Base-by-base conservation (phyloP, 2,113 vertebrate genomes). In the Siphamia tubifer region DNA sequence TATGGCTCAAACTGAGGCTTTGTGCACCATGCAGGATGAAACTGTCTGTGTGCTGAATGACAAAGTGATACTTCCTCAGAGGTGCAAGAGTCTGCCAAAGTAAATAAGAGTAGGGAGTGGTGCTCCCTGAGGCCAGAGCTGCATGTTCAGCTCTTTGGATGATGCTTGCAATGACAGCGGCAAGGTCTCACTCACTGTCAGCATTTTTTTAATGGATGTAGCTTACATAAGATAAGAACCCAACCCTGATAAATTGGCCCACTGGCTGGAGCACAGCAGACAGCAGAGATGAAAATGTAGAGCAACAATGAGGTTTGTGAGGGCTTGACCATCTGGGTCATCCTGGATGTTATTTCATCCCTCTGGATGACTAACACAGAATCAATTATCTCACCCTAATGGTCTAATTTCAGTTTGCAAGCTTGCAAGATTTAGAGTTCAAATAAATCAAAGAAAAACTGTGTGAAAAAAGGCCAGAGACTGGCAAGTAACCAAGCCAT, bases 41-140 rank as follows among this genome's bases (percentile, higher is more conserved):
- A 55, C 38, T 27, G 40, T 55, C 38, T 42, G 54, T 63, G 73
- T 54, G 51, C 58, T 47, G 69, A 74, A 86, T 78, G 83, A 87
- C 82, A 87, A 77, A 78, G 84, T 78, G 83, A 90, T 91, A 84
- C 89, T 91, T 90, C 81, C 87, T 86, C 54, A 75, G 88, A 84
- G 66, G 68, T 57, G 66, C n/a, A 12, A 12, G 9, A 61, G 54
- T 65, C 58, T 49, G 84, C 88, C 90, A 92, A 89, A 60, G 72
- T 71, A 84, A 91, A 87, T 85, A n/a, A 83, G 56, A 78, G 61
- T 34, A 20, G 79, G 56, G 72, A 21, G 85, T 81, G 83, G 77
- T 48, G 42, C 81, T 81, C 75, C 76, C 66, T 3, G 23, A 73
- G 72, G 70, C 78, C 66, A 49, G 74, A 84, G 83, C 65, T 89